Evolutionary conservation across 2,888 invertebrate species (phyloP), one percentile per base, ranked within the genome.

Genomic region (Philopedon plagiatum): DNA sequence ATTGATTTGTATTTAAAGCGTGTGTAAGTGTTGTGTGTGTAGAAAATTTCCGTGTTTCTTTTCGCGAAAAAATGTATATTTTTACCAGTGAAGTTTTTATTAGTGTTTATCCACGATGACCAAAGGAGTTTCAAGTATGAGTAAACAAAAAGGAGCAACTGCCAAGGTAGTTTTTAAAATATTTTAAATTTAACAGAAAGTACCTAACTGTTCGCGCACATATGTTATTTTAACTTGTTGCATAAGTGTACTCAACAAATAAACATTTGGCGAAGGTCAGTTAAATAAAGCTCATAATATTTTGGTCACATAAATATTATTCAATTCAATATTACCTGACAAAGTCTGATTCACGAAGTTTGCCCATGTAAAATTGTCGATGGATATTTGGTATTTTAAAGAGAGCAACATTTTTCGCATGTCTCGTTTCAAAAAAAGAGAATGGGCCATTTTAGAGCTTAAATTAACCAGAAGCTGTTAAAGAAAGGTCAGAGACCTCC

Each of bases 1-100:
- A 80, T 80, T 79, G 79, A 80, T 81, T 78, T 76, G 62, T 70
- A 68, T 32, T 62, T 57, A 58, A 64, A 57, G 49, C 51, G 63
- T 34, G 56, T 67, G 66, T 54, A 41, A 21, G 60, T 60, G 64
- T 54, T 66, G 56, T 57, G 51, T 61, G 15, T 67, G 29, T 21
- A 39, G 39, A 60, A 60, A 62, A 60, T 41, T 61, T 64, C 60
- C 61, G 60, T 13, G 34, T n/a, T 57, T n/a, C 32, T 39, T 44
- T 54, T 37, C 44, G 54, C 60, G 63, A 63, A 58, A 58, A 64
- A 49, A 57, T 66, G 67, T 9, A 54, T 21, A 21, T 60, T 39
- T 58, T 49, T 19, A 21, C 15, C 0, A 23, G 58, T 69, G 29
- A 15, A 57, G 57, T 62, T 11, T 37, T 44, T 15, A 49, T 29